Evolutionary conservation across 2,113 vertebrate genomes (phyloP), one percentile per base, ranked within the genome.

Genomic region (Saccopteryx bilineata): DNA sequence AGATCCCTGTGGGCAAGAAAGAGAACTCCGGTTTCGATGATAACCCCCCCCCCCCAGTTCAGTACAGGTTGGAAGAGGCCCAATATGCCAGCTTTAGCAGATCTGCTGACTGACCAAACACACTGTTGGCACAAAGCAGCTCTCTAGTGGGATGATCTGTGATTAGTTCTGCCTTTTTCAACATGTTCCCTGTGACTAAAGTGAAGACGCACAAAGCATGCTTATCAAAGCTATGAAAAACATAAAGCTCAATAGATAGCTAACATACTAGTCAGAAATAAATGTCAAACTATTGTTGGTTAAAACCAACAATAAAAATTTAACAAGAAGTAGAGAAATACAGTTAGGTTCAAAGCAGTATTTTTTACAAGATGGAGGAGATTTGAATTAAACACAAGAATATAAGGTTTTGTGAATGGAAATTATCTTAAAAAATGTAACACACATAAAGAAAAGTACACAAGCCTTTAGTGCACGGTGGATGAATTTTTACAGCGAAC

Each of bases 101-200:
- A 87, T 66, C 26, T 31, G 71, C 19, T 66, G 10, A 91, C 60
- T 33, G n/a, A 76, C 14, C n/a, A 88, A 74, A 83, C 56, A 75
- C 65, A 78, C 66, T 54, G 50, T 9, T 71, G 58, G 46, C 15
- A 88, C 52, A 82, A 90, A 90, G 21, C 61, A 79, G 50, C 8
- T 46, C 69, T 71, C 33, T 13, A 56, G 48, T 11, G 18, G n/a
- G 18, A 31, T 48, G 23, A 96, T 28, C 31, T 82, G 24, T 68
- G 58, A 79, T 58, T 18, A 52, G 33, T 50, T 9, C 26, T 60
- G 15, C 28, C 28, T 74, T 71, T 74, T 48, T 31, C 60, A 90
- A 24, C 48, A 58, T 76, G 63, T 87, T 76, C 58, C 8, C 87
- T 52, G 9, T 76, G 48, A 66, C 76, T 90, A 93, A 54, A 95